Evolutionary conservation across 92 coral and sea anemone genomes (phyloP).

Genomic region (Muricea muricata): DNA sequence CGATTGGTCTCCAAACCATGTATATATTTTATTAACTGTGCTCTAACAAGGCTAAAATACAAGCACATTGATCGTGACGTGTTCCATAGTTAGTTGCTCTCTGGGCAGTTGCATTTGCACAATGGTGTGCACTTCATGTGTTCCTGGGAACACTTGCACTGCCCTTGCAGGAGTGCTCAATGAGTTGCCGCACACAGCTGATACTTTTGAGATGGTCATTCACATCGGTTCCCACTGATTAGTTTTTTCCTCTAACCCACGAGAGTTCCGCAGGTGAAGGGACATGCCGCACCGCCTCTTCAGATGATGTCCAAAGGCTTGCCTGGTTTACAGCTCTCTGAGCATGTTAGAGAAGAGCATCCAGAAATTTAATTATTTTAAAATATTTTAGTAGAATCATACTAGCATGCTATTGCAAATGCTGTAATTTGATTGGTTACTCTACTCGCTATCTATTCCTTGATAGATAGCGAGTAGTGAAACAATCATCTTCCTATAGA

Average conservation of each 20-base stretch:
- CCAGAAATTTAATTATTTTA: no score
- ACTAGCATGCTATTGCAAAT: no score
- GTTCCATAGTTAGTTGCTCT: not conserved
- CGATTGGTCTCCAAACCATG: no score
- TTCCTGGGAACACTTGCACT: not conserved
- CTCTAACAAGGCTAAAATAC: not conserved
- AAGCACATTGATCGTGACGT: not conserved
- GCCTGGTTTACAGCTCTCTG: no score
- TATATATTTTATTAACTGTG: no score
- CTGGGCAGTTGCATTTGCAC: not conserved
- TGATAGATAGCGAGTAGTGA: no score
- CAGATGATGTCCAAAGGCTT: not conserved
- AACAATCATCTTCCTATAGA: no score
- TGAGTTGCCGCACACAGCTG: not conserved
- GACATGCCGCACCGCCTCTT: not conserved
- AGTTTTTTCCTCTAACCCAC: not conserved
- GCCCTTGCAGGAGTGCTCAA: not conserved
- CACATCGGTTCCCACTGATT: not conserved
- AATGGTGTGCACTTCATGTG: not conserved
- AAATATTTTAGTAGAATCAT: no score
- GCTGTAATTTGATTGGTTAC: no score
- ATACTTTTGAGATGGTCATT: not conserved
- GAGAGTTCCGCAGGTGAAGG: not conserved
- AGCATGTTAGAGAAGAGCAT: no score
- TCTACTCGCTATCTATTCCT: no score